Evolutionary conservation across 2,888 invertebrate genomes (phyloP), one percentile per base, ranked within the genome.

Genomic region (Catocala fraxini): DNA sequence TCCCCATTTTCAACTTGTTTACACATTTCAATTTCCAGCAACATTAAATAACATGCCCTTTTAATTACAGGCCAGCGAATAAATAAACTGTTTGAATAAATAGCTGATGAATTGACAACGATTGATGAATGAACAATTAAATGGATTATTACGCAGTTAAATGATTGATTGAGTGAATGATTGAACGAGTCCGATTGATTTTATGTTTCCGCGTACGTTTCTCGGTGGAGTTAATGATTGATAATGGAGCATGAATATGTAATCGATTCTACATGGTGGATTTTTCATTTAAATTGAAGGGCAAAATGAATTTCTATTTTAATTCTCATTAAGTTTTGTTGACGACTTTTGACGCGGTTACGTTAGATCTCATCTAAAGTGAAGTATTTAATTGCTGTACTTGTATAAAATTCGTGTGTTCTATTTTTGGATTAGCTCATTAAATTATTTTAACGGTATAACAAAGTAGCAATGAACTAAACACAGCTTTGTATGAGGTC

Each of bases 81-180:
- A 46, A 46, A 45, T 45, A 45, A 12, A 46, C 25, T 46, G 4
- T 15, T 45, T 42, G 42, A 45, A 45, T 15, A 25, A 46, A 39
- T 39, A 0, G 35, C 35, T 25, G 15, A 46, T 12, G 12, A n/a
- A 12, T 45, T 45, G 12, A 45, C n/a, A 45, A 45, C 12, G 13
- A 45, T 45, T 45, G 42, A 45, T 45, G 45, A 12, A 45, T n/a
- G 42, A 12, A 12, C 45, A 45, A 12, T 45, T 45, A n/a, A 45
- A 6, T 12, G 15, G 15, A 46, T 10, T 15, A 46, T 45, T 46
- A 46, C 15, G 6, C 11, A 46, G 46, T 46, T 46, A 15, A 46
- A 46, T 46, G 25, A 46, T 15, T 10, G 46, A 46, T 15, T 9
- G 15, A 15, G 0, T 15, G 15, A 46, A 15, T 46, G 46, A 46